A percentile compares a stretch with the other conserved stretches of the same genome.
phyloP scores from a whole-genome alignment of 2,113 vertebrate species.

The Dicaeum eximium region DNA sequence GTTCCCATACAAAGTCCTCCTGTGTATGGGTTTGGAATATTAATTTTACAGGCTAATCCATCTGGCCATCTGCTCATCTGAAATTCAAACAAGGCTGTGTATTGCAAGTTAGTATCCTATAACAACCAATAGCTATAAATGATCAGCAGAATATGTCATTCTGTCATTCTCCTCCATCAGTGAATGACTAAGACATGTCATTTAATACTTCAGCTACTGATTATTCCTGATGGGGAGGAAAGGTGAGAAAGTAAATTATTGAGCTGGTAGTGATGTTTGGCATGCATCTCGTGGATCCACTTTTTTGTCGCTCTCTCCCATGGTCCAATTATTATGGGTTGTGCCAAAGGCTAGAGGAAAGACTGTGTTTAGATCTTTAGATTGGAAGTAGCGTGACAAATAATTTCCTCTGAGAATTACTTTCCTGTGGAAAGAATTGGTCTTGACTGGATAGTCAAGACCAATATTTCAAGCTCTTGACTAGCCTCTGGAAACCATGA shows the following conservation, averaged over 20 bases:
- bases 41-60: conserved; percentile 56
- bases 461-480: conserved; percentile 58
- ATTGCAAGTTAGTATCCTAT: not conserved
- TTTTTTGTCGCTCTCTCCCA: conserved; percentile 45
- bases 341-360: conserved; percentile 63
- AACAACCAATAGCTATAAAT: conserved; percentile 26
- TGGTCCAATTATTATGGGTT: conserved; percentile 59
- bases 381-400: conserved; percentile 62
- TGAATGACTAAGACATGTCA: conserved; percentile 11
- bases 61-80: conserved; percentile 48
- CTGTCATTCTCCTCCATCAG: not conserved
- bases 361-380: conserved; percentile 59
- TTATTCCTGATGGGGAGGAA: conserved; percentile 30
- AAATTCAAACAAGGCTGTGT: conserved; percentile 44
- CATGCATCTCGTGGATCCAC: conserved; percentile 27
- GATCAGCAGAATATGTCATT: conserved; percentile 32
- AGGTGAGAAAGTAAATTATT: conserved; percentile 30
- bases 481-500: conserved; percentile 47
- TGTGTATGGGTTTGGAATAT: conserved; percentile 18
- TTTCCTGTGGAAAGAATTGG: conserved; percentile 62
- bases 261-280: conserved; percentile 34
- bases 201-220: conserved; percentile 42
- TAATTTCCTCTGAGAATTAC: conserved; percentile 67
- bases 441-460: conserved; percentile 57
- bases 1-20: not conserved